A percentile compares a stretch with the other conserved stretches of the same genome.
These are phyloP conservation scores for Phylloscopus whistleri DNA, from an alignment of 2,113 vertebrate genomes.

Conservation along the genomic window DNA sequence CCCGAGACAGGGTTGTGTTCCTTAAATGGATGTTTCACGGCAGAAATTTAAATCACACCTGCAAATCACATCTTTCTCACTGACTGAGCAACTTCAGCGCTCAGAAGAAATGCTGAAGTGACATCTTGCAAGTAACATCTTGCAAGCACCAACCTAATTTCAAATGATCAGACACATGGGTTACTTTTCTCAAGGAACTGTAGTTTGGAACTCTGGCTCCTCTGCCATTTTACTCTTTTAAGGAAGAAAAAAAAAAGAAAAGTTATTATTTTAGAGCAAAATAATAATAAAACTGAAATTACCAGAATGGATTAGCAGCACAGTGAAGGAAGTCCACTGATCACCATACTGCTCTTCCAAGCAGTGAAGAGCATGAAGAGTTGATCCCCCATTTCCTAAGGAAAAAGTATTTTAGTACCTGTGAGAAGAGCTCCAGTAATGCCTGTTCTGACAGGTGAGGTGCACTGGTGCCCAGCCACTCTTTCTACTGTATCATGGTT, in stretches of 20 bases:
- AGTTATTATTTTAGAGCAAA: background rate
- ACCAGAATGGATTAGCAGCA: conserved; percentile 95
- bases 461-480: background rate
- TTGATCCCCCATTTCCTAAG: conserved; percentile 94
- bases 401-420: background rate
- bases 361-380: conserved; percentile 78
- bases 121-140: background rate
- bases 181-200: background rate
- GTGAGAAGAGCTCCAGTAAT: background rate
- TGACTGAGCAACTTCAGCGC: background rate
- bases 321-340: conserved; percentile 73
- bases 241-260: background rate
- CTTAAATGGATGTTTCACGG: background rate
- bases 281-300: conserved; percentile 5
- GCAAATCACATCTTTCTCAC: background rate
- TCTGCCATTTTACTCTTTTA: background rate
- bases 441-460: background rate
- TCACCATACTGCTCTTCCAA: conserved; percentile 81
- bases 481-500: accelerated
- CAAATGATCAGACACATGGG: background rate
- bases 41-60: background rate
- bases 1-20: accelerated
- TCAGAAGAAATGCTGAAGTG: background rate
- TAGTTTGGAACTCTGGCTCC: background rate
- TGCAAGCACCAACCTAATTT: background rate